These are phyloP conservation scores for Theocolax elegans DNA, from an alignment of 1,140 invertebrate genomes.

Conservation along the genomic window DNA sequence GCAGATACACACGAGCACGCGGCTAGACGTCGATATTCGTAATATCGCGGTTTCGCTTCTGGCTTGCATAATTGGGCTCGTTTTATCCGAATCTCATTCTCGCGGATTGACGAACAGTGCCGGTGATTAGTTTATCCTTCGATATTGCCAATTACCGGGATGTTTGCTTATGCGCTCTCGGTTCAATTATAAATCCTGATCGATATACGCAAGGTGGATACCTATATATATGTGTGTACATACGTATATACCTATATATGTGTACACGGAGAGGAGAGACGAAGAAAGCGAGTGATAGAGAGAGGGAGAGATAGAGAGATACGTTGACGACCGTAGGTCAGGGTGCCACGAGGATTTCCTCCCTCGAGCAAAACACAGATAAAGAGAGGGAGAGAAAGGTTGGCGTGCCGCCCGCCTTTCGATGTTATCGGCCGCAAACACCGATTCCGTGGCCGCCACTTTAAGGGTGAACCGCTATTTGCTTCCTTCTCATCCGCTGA, in stretches of 20 bases:
- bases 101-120: constrained; percentile 45
- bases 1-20: too few relatives aligned
- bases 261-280: background rate
- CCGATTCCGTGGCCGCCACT: constrained; percentile 61
- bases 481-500: background rate
- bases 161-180: background rate
- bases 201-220: too few relatives aligned
- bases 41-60: background rate
- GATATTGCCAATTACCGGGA: constrained; percentile 4
- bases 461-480: constrained; percentile 51
- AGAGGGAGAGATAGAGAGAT: background rate
- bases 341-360: constrained; percentile 58
- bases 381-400: constrained; percentile 10
- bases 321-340: constrained; percentile 49
- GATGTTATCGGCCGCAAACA: constrained; percentile 63
- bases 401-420: constrained; percentile 60
- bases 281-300: background rate
- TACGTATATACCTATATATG: too few relatives aligned
- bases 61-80: background rate
- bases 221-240: too few relatives aligned
- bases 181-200: too few relatives aligned
- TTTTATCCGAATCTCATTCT: constrained; percentile 40
- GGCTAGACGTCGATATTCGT: background rate
- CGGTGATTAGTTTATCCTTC: constrained; percentile 12
- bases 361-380: constrained; percentile 10